Base-by-base conservation (phyloP, 2,113 vertebrate species). In the Octodon degus region DNA sequence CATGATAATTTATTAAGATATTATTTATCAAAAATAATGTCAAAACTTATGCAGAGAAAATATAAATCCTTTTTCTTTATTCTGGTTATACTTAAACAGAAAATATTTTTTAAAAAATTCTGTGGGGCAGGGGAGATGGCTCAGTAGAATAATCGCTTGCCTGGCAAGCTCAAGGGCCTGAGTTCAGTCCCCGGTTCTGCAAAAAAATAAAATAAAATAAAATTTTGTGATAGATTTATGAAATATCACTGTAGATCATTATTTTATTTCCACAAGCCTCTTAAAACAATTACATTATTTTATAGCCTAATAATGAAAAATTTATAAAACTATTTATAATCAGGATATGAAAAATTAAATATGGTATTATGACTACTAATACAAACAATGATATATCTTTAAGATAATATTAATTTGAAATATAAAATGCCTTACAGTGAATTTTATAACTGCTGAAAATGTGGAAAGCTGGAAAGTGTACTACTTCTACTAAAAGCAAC, bases 191-290 rank as follows among this genome's bases (percentile, higher is more conserved):
- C 43, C 3, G 43, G 43, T 43, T 43, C 43, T 5, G 43, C 0
- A 43, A 43, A 43, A 43, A 90, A 13, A n/a, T n/a, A n/a, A n/a
- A n/a, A n/a, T n/a, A n/a, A n/a, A n/a, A n/a, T n/a, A n/a, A 79
- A 88, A 50, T 96, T 80, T 32, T 76, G 81, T 25, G 43, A 74
- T 70, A 1, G 50, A 24, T 3, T 92, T 89, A 47, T 4, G 85
- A 96, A 90, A 67, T 95, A 86, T 70, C 25, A 81, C 16, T 77
- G 24, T 90, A n/a, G 58, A 65, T 85, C 20, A 86, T 79, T 74
- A 76, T 90, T 96, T 60, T 92, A 92, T 76, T 93, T 86, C 50
- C 27, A 86, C 62, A 82, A 91, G 84, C 43, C 72, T 72, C 65
- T 80, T 86, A 89, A 92, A 62, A 89, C 76, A 70, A 53, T 88